Percentiles rank a stretch among this genome's conserved stretches.
Conservation (phyloP, 2,888 invertebrate genomes). For the Trachelus tabidus region DNA sequence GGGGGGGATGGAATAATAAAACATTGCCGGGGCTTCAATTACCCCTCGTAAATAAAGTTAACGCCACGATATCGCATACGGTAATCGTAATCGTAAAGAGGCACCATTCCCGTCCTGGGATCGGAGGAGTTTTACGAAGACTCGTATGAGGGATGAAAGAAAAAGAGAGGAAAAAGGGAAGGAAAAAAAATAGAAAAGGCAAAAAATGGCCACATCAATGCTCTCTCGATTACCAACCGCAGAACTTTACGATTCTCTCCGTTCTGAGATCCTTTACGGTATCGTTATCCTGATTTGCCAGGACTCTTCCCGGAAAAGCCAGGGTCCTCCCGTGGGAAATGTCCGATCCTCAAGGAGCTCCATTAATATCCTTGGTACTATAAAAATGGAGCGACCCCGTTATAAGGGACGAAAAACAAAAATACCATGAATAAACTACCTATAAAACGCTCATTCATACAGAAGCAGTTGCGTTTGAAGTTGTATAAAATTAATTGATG, state of each 20-base stretch:
- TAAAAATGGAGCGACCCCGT: not conserved
- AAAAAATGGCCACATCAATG: not conserved
- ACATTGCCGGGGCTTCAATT: not conserved
- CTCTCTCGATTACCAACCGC: not conserved
- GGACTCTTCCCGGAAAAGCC: not conserved
- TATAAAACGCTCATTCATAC: not conserved
- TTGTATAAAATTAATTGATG: not conserved
- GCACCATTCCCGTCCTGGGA: not conserved
- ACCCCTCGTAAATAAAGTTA: constrained; percentile 6
- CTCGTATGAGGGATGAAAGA: not conserved
- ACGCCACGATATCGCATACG: not conserved
- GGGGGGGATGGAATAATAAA: not conserved
- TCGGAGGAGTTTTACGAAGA: not conserved
- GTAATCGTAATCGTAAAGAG: not conserved
- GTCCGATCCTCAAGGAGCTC: not conserved
- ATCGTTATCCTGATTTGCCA: not conserved
- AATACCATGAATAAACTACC: not conserved
- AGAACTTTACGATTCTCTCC: not conserved
- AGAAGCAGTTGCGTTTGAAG: not conserved
- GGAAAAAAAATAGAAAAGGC: not conserved
- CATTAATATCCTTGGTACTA: not conserved
- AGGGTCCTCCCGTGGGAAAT: not conserved
- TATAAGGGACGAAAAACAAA: not conserved
- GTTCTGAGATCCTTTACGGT: not conserved
- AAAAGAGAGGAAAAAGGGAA: not conserved